Evolutionary conservation across 2,888 invertebrate genomes (phyloP), one percentile per base, ranked within the genome.

Genomic region (Sinelater perroti): DNA sequence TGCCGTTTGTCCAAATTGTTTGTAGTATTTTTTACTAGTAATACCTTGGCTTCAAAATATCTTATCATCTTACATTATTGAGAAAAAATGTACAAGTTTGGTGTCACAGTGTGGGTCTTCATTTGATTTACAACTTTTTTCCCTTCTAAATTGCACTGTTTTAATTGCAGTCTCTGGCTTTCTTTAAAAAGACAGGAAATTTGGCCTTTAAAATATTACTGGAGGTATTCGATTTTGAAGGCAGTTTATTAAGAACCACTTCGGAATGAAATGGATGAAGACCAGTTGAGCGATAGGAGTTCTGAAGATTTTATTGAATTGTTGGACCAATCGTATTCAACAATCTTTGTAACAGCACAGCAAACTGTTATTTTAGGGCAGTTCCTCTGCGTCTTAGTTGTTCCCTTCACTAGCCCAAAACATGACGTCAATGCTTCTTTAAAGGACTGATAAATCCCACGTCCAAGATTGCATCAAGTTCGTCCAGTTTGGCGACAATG

Each of bases 301-400:
- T 45, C 10, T 17, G 24, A 2, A 45, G 17, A 16, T 60, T 60
- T 30, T 26, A 16, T 24, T 13, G 20, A 7, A 30, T 51, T 18
- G 18, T 56, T 20, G 35, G 44, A 20, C 10, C 18, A 14, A 60
- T 51, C 21, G 50, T 46, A 35, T 16, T 17, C 46, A 30, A 56
- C 17, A 55, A 44, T 51, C 38, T 55, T 11, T 35, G 28, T 21
- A 54, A 38, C 11, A 59, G 28, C 17, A 30, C 7, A 18, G 55
- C 55, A 24, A 51, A 55, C 31, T 60, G 56, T 55, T 61, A 56
- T 33, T 53, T 61, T 20, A 45, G 52, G 28, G 56, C 51, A 4
- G 44, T 40, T 36, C 46, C 28, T 31, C 20, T 35, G 16, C 31
- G 20, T 28, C 58, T 46, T 11, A 30, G 33, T 44, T 47, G 18